Base-by-base conservation (phyloP, 2,113 vertebrate genomes). In the Ceuthmochares aereus region DNA sequence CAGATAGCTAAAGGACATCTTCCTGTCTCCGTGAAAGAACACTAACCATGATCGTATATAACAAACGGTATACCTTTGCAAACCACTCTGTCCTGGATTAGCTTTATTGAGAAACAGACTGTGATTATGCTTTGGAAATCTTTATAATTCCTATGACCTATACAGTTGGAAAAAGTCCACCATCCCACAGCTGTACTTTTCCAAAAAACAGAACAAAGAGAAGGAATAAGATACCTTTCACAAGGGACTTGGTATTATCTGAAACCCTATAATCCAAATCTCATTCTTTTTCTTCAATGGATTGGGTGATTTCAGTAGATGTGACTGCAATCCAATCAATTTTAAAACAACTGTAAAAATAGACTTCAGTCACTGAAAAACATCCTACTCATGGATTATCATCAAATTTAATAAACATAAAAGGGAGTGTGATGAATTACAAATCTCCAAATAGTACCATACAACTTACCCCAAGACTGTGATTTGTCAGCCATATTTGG, bases 141-240 rank as follows among this genome's bases (percentile, higher is more conserved):
- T 95, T 97, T 94, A 7, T 47, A 96, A 97, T 96, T 96, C 76
- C 92, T 90, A 77, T 97, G 97, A 97, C 89, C 96, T 97, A 97
- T 97, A 95, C 76, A 88, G 83, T 58, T 92, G 64, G 64, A 56
- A 96, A 94, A 96, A 96, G 96, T 32, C 6, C 76, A 92, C 79
- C 93, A 96, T 95, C 94, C 91, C 84, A 95, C 80, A 97, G 93
- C 87, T 98, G 94, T 74, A 89, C 80, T 97, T 97, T 98, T 97
- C 95, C 93, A 93, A 96, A 97, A 97, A 96, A 86, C 93, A 97
- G 96, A 97, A 97, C 95, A 97, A 98, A 96, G 95, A 95, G 78
- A 78, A 96, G 92, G 97, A 98, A 97, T 97, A 97, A 93, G 86
- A 97, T 95, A 97, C 93, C 96, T 98, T 97, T 98, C 97, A 97